These are phyloP conservation scores for Gorsachius magnificus DNA, from an alignment of 2,797 vertebrate genomes.

Conservation along the genomic window DNA sequence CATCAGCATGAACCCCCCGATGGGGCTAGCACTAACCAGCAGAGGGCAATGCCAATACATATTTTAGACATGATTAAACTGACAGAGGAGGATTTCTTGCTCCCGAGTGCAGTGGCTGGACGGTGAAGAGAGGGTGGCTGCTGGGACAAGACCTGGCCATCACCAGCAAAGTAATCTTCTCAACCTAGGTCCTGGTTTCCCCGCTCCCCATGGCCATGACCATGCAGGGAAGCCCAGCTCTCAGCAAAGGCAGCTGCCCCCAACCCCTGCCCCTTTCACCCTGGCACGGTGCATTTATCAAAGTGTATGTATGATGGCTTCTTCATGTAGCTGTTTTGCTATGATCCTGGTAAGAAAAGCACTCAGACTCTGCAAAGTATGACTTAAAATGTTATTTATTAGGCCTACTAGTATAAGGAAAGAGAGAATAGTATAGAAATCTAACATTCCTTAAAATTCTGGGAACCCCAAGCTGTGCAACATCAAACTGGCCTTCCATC, in stretches of 20 bases:
- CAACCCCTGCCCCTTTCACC: not conserved
- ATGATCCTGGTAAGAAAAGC: not conserved
- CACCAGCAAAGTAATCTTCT: not conserved
- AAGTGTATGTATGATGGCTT: not conserved
- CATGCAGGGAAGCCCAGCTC: fast-evolving
- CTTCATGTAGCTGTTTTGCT: not conserved
- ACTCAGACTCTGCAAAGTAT: not conserved
- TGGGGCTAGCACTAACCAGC: not conserved
- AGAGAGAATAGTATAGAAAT: not conserved
- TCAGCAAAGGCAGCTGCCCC: not conserved
- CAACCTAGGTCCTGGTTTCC: not conserved
- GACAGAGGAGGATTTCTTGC: not conserved
- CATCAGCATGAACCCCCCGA: fast-evolving
- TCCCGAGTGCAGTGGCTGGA: fast-evolving
- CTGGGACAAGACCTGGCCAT: not conserved
- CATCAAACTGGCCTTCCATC: not conserved
- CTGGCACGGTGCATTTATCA: not conserved
- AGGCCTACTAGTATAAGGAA: not conserved
- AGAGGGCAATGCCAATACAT: not conserved
- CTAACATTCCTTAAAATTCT: not conserved
- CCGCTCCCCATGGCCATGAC: fast-evolving
- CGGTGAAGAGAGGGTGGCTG: not conserved
- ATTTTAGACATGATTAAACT: not conserved
- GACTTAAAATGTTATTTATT: not conserved
- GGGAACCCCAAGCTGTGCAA: not conserved